Evolutionary conservation across 2,797 vertebrate species (phyloP).

Genomic region (Pseudochirops cupreus): DNA sequence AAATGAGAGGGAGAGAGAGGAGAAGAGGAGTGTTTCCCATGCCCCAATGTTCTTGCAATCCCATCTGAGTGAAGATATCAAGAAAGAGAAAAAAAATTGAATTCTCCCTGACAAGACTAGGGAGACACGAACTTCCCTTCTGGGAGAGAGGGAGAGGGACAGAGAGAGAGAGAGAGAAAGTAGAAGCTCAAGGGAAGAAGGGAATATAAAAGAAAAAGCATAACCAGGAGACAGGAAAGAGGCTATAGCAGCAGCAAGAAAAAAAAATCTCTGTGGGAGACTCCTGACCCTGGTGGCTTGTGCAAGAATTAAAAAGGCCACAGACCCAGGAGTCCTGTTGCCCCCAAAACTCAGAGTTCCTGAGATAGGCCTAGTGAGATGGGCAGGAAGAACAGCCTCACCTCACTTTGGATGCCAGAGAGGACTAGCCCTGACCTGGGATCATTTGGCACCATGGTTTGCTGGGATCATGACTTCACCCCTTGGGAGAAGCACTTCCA

Average conservation of each 20-base stretch:
- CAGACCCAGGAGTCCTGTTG: background rate
- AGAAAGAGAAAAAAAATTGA: slow-evolving; percentile 37
- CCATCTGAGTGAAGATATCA: background rate
- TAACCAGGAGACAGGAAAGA: background rate
- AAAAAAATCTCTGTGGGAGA: background rate
- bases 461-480: slow-evolving; percentile 3
- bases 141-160: background rate
- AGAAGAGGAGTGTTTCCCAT: background rate
- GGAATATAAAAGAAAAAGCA: background rate
- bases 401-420: background rate
- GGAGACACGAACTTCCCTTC: background rate
- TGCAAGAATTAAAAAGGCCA: background rate
- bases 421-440: slow-evolving; percentile 16
- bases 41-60: slow-evolving; percentile 1
- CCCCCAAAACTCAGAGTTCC: background rate
- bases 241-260: background rate
- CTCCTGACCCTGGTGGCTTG: background rate
- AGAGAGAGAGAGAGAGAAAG: too few species aligned
- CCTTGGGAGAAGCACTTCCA: background rate
- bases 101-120: slow-evolving; percentile 2
- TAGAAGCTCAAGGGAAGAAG: background rate
- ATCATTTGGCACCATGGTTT: slow-evolving; percentile 61
- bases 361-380: background rate
- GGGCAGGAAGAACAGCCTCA: background rate
- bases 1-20: background rate